Conservation (phyloP, 2,888 invertebrate species). For the Nomada ruficornis region DNA sequence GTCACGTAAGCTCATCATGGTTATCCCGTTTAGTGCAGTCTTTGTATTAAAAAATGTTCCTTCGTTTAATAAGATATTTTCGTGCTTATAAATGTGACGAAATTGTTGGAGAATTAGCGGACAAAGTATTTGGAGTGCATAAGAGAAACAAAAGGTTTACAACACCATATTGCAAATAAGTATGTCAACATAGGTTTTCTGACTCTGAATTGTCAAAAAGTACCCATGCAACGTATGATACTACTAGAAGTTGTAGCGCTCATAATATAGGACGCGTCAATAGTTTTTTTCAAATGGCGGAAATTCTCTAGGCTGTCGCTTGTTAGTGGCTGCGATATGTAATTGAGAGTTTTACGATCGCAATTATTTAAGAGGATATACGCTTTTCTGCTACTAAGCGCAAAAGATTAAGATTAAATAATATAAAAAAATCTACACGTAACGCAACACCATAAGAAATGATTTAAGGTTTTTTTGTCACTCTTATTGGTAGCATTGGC, state of each 20-base stretch:
- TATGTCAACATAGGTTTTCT: conserved; percentile 53
- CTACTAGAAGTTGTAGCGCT: conserved; percentile 14
- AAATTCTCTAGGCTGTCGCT: conserved; percentile 44
- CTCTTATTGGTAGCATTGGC: conserved; percentile 63
- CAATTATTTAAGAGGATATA: not conserved
- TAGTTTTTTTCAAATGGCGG: conserved; percentile 12
- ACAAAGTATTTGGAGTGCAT: conserved; percentile 4
- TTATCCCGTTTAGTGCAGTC: conserved; percentile 61
- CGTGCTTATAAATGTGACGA: not conserved
- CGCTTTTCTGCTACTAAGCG: not conserved
- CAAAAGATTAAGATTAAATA: conserved; percentile 2
- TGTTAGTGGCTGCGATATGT: not conserved
- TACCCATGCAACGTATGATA: conserved; percentile 25
- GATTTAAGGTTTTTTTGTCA: conserved; percentile 1
- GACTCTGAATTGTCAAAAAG: conserved; percentile 56
- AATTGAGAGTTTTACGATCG: not conserved
- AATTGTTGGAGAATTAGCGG: not conserved
- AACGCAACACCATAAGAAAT: not conserved
- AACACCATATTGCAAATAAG: conserved; percentile 37
- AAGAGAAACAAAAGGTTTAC: conserved; percentile 15
- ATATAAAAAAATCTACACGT: not conserved
- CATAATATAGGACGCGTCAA: conserved; percentile 44
- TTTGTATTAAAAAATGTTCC: conserved; percentile 5
- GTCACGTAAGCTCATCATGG: conserved; percentile 89
- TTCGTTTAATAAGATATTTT: conserved; percentile 5